Evolutionary conservation across 2,888 invertebrate genomes (phyloP), one percentile per base, ranked within the genome.

Genomic region (Mythimna pallens): DNA sequence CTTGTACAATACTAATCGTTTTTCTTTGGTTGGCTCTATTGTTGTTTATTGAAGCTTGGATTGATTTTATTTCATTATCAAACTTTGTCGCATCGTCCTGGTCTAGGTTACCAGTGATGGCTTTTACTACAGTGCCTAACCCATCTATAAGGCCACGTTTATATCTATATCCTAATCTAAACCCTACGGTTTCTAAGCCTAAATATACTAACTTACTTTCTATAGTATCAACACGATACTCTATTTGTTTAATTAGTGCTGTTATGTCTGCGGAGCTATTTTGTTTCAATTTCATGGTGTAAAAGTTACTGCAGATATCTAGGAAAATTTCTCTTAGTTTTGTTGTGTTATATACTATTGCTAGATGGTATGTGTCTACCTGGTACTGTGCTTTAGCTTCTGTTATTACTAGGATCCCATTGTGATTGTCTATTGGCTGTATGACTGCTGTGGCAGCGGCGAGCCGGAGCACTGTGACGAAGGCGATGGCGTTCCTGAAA

Each of bases 381-480:
- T 76, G 77, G 2, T 77, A 70, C 22, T 74, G 73, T 0, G 76
- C 79, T 66, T 65, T 84, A 0, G 83, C 83, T 80, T 87, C 85
- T 20, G 75, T 84, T 10, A 86, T 0, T 3, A 86, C 76, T 3
- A 88, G 2, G 0, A 85, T 65, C 0, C 86, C 84, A 67, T 88
- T 86, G 22, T 82, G 79, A 40, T 78, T 87, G 22, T 87, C 83
- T 57, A 87, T 76, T 54, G 85, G 85, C 67, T 86, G 72, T 62
- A 84, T 71, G 50, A 80, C 25, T 30, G 80, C 76, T 64, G 73
- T 65, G 63, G 63, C 52, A 80, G 65, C 73, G 82, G 76, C 58
- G 12, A 40, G 36, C 36, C 36, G 36, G 36, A 36, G 8, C 9
- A 36, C 36, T 36, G 36, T 9, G 36, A 36, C 8, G 36, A 36